These are phyloP conservation scores for Pachypeltis micranthus DNA, from an alignment of 1,140 invertebrate species.

Conservation along the genomic window DNA sequence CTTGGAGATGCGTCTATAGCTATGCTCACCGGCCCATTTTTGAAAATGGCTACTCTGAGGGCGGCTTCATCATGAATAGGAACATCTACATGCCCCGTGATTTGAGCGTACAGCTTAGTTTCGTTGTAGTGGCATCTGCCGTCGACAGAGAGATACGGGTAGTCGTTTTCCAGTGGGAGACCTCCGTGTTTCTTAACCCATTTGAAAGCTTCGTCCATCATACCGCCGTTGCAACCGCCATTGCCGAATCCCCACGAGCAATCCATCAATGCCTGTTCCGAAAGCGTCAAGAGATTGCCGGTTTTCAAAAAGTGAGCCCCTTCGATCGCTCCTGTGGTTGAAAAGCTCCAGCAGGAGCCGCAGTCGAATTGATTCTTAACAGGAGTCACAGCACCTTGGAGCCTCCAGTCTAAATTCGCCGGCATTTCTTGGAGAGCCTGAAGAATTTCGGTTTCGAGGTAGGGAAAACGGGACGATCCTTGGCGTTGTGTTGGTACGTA, in stretches of 20 bases:
- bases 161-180: background rate
- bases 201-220: slow-evolving; percentile 43
- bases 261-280: slow-evolving; percentile 62
- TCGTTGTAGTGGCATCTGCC: background rate
- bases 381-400: slow-evolving; percentile 69
- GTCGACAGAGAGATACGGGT: background rate
- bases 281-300: slow-evolving; percentile 30
- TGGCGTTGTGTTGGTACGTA: slow-evolving; percentile 53
- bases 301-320: background rate
- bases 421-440: slow-evolving; percentile 41
- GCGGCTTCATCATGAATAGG: background rate
- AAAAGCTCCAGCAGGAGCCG: slow-evolving; percentile 54
- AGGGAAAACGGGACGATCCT: slow-evolving; percentile 62
- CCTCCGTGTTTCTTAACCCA: background rate
- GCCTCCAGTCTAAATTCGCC: slow-evolving; percentile 69
- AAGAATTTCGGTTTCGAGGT: slow-evolving; percentile 33
- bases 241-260: slow-evolving; percentile 37
- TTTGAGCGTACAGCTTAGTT: background rate
- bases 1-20: slow-evolving; percentile 13
- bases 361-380: slow-evolving; percentile 83
- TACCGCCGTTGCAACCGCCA: background rate
- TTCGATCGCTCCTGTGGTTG: slow-evolving; percentile 28
- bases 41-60: background rate
- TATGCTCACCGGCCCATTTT: background rate
- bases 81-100: background rate